Evolutionary conservation across 2,888 invertebrate species (phyloP).

Genomic region (Melanophora roralis): DNA sequence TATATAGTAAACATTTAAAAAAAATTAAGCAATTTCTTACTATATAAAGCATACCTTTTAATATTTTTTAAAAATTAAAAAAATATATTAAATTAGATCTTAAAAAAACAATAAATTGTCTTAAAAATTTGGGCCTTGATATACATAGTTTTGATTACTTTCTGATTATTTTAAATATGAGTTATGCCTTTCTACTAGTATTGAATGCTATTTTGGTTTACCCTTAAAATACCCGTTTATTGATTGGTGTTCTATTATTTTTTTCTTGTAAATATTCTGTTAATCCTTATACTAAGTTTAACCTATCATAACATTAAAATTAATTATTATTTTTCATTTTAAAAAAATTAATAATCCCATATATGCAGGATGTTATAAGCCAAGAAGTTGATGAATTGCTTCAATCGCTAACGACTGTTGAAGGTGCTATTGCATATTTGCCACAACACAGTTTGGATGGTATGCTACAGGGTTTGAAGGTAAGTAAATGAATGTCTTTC

Average conservation of each 20-base stretch:
- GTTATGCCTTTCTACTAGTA: not conserved
- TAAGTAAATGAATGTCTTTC: conserved; percentile 75
- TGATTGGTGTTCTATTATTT: not conserved
- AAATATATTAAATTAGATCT: too few species aligned
- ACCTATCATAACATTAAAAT: not conserved
- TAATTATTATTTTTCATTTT: too few species aligned
- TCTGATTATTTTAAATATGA: too few species aligned
- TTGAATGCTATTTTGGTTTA: not conserved
- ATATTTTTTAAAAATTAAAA: not conserved
- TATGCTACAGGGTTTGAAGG: conserved; percentile 85
- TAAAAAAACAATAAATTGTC: too few species aligned
- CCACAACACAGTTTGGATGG: conserved; percentile 84
- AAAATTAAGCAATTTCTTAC: not conserved
- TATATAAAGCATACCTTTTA: not conserved
- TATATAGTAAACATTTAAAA: too few species aligned
- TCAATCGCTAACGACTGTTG: conserved; percentile 82
- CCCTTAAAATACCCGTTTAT: not conserved
- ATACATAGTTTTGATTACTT: too few species aligned
- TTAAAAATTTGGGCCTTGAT: too few species aligned
- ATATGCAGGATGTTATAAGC: conserved; percentile 80
- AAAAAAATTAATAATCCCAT: conserved; percentile 47
- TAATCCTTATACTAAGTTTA: not conserved
- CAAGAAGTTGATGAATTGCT: conserved; percentile 85
- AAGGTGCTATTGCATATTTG: conserved; percentile 82
- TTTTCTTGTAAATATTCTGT: not conserved